These are phyloP conservation scores for Synergus japonicus DNA, from an alignment of 2,888 invertebrate species.

Conservation along the genomic window DNA sequence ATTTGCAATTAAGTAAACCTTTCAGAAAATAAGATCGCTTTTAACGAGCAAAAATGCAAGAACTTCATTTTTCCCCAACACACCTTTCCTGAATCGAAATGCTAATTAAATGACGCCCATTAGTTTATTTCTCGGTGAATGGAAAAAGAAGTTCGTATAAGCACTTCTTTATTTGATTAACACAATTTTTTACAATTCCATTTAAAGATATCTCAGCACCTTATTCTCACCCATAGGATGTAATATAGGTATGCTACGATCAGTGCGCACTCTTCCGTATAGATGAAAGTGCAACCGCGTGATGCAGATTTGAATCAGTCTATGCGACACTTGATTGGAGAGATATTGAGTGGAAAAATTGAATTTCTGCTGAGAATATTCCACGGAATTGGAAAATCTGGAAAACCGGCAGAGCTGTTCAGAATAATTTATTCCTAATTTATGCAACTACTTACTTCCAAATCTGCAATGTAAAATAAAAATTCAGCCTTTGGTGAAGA, in stretches of 20 bases:
- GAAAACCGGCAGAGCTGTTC: background rate
- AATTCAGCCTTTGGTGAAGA: too few species aligned
- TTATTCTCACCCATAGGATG: background rate
- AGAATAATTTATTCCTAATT: conserved; percentile 15
- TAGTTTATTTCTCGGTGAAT: too few species aligned
- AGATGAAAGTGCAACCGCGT: conserved; percentile 1
- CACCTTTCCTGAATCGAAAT: background rate
- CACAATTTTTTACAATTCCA: too few species aligned
- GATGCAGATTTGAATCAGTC: conserved; percentile 27
- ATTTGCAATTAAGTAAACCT: conserved; percentile 21
- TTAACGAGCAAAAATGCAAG: background rate
- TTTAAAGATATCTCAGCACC: background rate
- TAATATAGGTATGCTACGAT: background rate
- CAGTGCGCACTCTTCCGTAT: conserved; percentile 10
- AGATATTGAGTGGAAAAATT: conserved; percentile 48
- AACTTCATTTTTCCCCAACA: background rate
- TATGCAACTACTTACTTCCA: background rate
- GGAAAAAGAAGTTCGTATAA: too few species aligned
- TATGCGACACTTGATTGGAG: conserved; percentile 44
- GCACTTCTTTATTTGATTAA: too few species aligned
- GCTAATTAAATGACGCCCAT: background rate
- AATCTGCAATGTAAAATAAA: background rate
- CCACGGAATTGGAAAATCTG: conserved; percentile 1
- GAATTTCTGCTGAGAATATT: conserved; percentile 41
- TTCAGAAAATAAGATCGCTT: background rate